phyloP scores from a whole-genome alignment of 2,888 invertebrate species.

The Synergus japonicus region DNA sequence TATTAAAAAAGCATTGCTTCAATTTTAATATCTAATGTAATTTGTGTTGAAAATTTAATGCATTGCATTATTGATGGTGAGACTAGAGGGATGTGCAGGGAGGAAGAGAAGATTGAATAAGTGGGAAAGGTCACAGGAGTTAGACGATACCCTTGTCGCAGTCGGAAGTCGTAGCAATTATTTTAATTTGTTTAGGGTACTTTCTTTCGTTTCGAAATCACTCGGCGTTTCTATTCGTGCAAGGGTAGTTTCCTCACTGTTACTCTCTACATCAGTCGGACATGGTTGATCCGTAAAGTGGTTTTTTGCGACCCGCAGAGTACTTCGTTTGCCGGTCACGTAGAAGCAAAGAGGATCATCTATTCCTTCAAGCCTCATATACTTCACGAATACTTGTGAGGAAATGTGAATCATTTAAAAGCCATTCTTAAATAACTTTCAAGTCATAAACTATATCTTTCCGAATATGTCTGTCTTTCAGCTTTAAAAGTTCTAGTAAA shows the following conservation, averaged over 20 bases:
- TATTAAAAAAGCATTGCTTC: too few species aligned
- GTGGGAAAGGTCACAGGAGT: background rate
- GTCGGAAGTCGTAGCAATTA: slow-evolving; percentile 1
- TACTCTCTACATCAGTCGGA: slow-evolving; percentile 7
- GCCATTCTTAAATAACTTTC: background rate
- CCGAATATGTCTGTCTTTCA: fast-evolving
- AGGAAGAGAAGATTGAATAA: background rate
- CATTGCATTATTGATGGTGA: background rate
- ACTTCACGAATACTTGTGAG: background rate
- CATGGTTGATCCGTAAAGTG: background rate
- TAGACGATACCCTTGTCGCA: background rate
- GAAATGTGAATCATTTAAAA: background rate
- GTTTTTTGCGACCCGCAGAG: too few species aligned
- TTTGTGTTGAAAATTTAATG: background rate
- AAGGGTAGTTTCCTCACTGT: background rate
- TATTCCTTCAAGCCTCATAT: background rate
- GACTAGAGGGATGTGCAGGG: background rate
- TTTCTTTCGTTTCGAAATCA: background rate
- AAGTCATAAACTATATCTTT: background rate
- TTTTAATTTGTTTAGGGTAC: background rate
- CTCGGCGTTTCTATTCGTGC: background rate
- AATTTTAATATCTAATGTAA: background rate
- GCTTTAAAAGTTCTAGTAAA: background rate
- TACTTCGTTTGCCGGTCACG: slow-evolving; percentile 3
- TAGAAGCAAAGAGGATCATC: background rate